Evolutionary conservation across 1,140 invertebrate genomes (phyloP), one percentile per base, ranked within the genome.

Genomic region (Ceratina calcarata): DNA sequence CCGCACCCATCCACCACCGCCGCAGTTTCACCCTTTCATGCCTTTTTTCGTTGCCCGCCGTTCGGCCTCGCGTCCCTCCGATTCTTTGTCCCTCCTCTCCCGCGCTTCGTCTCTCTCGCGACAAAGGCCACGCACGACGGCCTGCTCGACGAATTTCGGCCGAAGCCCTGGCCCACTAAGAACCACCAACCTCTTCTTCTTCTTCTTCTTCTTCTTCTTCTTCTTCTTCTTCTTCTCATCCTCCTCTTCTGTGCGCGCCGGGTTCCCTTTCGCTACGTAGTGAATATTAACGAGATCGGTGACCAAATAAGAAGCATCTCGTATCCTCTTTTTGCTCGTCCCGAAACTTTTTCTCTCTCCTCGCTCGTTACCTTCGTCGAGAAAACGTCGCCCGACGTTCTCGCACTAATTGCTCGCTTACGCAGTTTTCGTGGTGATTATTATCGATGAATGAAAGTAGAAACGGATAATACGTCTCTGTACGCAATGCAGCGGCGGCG

Each of bases 101-200:
- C 18, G 8, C 13, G 10, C 15, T 15, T 68, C 74, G 49, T 37
- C 51, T 57, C n/a, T 58, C 57, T 69, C 15, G 45, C 45, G 58
- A 66, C 85, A 83, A 89, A 89, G 87, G 87, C 85, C 87, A 84
- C 76, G 60, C 15, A n/a, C 15, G 55, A n/a, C 15, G 55, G 55
- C 60, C n/a, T 60, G 67, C 71, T 64, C 80, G 72, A 71, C 84
- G 86, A 88, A 87, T 86, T 89, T 88, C 62, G 69, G 71, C 70
- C 81, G 67, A 75, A 89, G 80, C 87, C 86, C 83, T 89, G 86
- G 87, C 87, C 87, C 84, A 89, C 86, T 89, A 82, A 89, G 53
- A 60, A 75, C 24, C 27, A 53, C 62, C 37, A 6, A 45, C 37
- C 37, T 45, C 37, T 45, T 45, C 37, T 45, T 45, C 37, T 45